phyloP scores from a whole-genome alignment of 2,888 invertebrate species.

The Orthosia cruda region DNA sequence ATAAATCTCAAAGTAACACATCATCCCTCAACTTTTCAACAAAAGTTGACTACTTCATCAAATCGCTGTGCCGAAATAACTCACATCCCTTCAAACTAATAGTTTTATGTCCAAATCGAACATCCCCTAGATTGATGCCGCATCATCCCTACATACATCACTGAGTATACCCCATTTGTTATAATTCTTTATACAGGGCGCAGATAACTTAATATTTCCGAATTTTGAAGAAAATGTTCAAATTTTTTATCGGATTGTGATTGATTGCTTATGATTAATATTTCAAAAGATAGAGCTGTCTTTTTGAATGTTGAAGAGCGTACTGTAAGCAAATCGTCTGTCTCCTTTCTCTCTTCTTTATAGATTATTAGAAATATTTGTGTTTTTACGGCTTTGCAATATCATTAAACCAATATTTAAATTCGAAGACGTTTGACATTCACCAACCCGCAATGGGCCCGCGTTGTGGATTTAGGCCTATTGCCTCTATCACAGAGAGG shows the following conservation, averaged over 20 bases:
- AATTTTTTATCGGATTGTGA: slow-evolving; percentile 60
- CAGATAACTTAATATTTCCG: slow-evolving; percentile 27
- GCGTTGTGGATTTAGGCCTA: no score
- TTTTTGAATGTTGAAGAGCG: slow-evolving; percentile 22
- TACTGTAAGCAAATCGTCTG: slow-evolving; percentile 8
- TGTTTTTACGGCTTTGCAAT: not conserved
- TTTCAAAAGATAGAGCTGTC: slow-evolving; percentile 29
- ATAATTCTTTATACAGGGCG: slow-evolving; percentile 77
- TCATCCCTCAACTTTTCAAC: slow-evolving; percentile 53
- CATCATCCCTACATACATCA: slow-evolving; percentile 83
- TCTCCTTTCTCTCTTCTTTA: not conserved
- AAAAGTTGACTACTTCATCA: slow-evolving; percentile 59
- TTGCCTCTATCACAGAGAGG: no score
- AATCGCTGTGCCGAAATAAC: slow-evolving; percentile 53
- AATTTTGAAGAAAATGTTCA: slow-evolving; percentile 57
- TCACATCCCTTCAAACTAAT: slow-evolving; percentile 64
- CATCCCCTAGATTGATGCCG: slow-evolving; percentile 76
- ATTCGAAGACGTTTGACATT: no score
- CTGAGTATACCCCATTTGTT: slow-evolving; percentile 80
- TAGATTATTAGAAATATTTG: not conserved
- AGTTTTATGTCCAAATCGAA: slow-evolving; percentile 71
- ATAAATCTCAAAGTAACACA: slow-evolving; percentile 51
- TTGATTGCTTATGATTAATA: slow-evolving; percentile 58
- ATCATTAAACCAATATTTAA: no score
- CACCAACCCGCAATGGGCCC: no score